These are phyloP conservation scores for Mionectes macconnelli DNA, from an alignment of 2,113 vertebrate species.

Conservation along the genomic window DNA sequence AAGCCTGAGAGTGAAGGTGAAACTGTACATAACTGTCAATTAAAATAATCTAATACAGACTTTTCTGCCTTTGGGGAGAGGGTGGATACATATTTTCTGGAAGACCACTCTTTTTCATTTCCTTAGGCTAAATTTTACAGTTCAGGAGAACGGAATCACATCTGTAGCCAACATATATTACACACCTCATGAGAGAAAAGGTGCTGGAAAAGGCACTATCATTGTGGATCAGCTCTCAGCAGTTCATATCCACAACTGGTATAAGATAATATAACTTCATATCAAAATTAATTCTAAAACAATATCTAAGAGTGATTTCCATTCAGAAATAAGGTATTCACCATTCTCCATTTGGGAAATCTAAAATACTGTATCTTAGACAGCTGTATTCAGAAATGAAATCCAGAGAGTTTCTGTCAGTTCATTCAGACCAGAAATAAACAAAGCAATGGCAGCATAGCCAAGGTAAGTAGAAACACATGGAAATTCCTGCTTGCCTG, in stretches of 20 bases:
- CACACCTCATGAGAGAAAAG: background rate
- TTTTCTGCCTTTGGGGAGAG: background rate
- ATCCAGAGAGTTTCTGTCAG: background rate
- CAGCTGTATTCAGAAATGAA: background rate
- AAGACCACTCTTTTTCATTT: background rate
- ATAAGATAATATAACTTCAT: background rate
- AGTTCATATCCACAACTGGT: background rate
- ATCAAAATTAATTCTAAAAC: background rate
- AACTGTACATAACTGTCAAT: background rate
- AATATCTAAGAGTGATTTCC: background rate
- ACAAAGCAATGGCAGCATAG: background rate
- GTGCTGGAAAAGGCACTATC: background rate
- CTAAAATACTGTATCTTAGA: background rate
- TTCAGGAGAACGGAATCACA: background rate
- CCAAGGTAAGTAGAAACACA: slow-evolving; percentile 27
- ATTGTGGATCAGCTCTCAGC: background rate
- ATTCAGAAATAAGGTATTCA: background rate
- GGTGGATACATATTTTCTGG: background rate
- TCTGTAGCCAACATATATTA: background rate
- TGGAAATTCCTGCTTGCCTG: slow-evolving; percentile 15
- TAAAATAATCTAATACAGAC: slow-evolving; percentile 26
- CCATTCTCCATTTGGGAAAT: background rate
- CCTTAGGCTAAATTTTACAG: background rate
- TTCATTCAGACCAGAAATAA: background rate
- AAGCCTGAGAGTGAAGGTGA: background rate